Conservation (phyloP, 2,888 invertebrate species). For the Pelosia muscerda region DNA sequence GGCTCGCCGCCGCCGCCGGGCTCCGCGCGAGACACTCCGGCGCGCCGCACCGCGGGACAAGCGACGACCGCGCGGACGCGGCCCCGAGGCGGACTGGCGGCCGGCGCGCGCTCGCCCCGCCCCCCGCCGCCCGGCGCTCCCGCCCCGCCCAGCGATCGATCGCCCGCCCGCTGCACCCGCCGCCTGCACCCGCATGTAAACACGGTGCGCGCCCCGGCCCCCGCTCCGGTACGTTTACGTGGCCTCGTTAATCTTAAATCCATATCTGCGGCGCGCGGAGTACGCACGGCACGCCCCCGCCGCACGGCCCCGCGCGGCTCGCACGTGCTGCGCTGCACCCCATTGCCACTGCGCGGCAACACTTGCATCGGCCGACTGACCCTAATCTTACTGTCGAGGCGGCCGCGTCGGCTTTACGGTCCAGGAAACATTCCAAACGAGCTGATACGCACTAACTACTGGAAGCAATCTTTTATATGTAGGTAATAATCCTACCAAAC, state of each 20-base stretch:
- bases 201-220: conserved; percentile 88
- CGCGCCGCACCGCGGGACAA: conserved; percentile 78
- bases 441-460: conserved; percentile 33
- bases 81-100: conserved; percentile 82
- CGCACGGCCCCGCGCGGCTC: conserved; percentile 35
- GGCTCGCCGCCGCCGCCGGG: conserved; percentile 85
- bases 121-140: conserved; percentile 64
- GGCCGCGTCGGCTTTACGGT: conserved; percentile 16
- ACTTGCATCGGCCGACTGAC: conserved; percentile 24
- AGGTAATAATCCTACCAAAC: conserved; percentile 22
- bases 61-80: conserved; percentile 85
- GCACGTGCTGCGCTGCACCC: conserved; percentile 34
- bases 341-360: conserved; percentile 19
- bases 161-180: conserved; percentile 87
- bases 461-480: conserved; percentile 16
- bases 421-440: conserved; percentile 30
- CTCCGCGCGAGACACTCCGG: conserved; percentile 82
- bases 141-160: conserved; percentile 79
- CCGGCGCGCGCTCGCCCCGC: conserved; percentile 67
- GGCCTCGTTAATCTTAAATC: conserved; percentile 83
- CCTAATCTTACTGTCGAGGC: conserved; percentile 2
- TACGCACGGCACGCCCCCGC: conserved; percentile 64
- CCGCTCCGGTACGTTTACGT: conserved; percentile 68
- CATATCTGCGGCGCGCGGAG: conserved; percentile 75
- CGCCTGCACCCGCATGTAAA: conserved; percentile 77